These are phyloP conservation scores for Suricata suricatta DNA, from an alignment of 2,113 vertebrate species.

Conservation along the genomic window DNA sequence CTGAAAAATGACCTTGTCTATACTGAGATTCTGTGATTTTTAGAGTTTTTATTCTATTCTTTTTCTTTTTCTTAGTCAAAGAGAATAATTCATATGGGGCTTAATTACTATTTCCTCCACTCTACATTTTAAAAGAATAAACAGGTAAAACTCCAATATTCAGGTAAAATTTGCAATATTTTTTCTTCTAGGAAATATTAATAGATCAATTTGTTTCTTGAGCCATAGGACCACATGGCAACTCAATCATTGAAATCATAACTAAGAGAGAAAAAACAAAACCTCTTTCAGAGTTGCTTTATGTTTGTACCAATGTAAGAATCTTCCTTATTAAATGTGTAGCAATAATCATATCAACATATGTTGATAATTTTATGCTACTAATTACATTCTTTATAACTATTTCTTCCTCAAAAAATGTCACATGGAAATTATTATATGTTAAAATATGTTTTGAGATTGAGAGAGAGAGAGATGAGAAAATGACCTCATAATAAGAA, in stretches of 20 bases:
- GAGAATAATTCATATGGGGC: not conserved
- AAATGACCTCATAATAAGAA: not conserved
- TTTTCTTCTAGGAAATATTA: constrained; percentile 18
- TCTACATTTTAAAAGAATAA: not conserved
- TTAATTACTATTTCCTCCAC: not conserved
- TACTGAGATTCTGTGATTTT: not conserved
- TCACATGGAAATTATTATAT: not conserved
- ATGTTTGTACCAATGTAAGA: not conserved
- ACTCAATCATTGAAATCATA: not conserved
- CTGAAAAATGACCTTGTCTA: not conserved
- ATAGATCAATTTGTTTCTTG: not conserved
- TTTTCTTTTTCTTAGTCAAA: not conserved
- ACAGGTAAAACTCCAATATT: not conserved
- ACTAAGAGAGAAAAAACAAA: constrained; percentile 26
- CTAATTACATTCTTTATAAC: not conserved
- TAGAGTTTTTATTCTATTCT: not conserved
- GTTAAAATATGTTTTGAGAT: not conserved
- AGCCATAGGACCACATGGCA: not conserved
- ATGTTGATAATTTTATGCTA: not conserved
- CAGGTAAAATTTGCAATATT: not conserved
- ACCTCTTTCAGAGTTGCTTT: not conserved
- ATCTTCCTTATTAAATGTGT: not conserved
- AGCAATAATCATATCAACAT: not conserved
- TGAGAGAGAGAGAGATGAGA: not conserved
- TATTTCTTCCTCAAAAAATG: not conserved